phyloP scores from a whole-genome alignment of 2,888 invertebrate species.

The Polydrusus cervinus region DNA sequence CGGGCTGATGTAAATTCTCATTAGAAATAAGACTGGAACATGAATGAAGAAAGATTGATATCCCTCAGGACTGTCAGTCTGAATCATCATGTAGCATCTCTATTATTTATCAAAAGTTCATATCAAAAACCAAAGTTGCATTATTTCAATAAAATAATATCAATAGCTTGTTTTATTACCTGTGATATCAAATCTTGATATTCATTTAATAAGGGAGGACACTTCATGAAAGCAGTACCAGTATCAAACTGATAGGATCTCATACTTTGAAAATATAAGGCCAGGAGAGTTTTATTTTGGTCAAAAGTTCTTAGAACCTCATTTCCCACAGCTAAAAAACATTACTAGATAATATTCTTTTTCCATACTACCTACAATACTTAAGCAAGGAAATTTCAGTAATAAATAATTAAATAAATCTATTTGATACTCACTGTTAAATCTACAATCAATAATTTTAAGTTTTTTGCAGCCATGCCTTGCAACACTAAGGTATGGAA shows the following conservation, averaged over 20 bases:
- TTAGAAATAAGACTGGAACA: too few relatives aligned
- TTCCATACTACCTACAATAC: too few relatives aligned
- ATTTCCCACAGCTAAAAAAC: constrained; percentile 63
- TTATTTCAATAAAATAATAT: too few relatives aligned
- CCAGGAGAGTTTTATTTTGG: constrained; percentile 59
- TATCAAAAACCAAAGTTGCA: too few relatives aligned
- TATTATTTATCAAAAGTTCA: too few relatives aligned
- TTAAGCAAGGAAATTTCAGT: too few relatives aligned
- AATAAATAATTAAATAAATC: too few relatives aligned
- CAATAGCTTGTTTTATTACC: constrained; percentile 8
- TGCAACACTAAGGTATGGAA: constrained; percentile 84
- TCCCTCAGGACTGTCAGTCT: too few relatives aligned
- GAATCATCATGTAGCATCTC: too few relatives aligned
- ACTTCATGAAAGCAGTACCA: constrained; percentile 38
- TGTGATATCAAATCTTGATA: constrained; percentile 44
- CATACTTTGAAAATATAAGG: constrained; percentile 66
- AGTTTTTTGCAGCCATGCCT: constrained; percentile 80
- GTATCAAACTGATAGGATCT: constrained; percentile 60
- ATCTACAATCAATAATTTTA: constrained; percentile 67
- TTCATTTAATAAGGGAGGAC: constrained; percentile 28
- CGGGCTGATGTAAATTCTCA: too few relatives aligned
- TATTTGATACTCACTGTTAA: constrained; percentile 63
- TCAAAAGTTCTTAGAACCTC: constrained; percentile 63
- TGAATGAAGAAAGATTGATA: too few relatives aligned
- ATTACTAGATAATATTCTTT: too few relatives aligned